Evolutionary conservation across 2,888 invertebrate genomes (phyloP).

Genomic region (Dicyrtomina minuta): DNA sequence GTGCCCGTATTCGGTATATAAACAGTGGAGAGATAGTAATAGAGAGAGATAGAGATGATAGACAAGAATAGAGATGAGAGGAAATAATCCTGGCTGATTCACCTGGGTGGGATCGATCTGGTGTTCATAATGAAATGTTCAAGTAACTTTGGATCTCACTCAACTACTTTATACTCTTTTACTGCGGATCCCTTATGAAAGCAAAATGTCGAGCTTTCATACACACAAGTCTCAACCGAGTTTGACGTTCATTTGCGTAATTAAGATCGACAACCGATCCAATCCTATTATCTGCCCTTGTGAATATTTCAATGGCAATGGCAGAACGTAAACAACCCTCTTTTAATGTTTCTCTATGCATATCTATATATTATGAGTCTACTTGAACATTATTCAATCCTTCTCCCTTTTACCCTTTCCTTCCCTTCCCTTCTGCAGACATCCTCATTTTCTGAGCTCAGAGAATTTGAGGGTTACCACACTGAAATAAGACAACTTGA

Average conservation of each 20-base stretch:
- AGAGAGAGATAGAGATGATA: conserved; percentile 5
- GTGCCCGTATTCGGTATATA: neutral
- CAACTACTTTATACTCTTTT: neutral
- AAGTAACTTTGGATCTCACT: conserved; percentile 19
- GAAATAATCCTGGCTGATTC: conserved; percentile 21
- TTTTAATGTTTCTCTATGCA: conserved; percentile 10
- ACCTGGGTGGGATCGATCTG: conserved; percentile 30
- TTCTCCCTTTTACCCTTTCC: too few relatives aligned
- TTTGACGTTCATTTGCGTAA: conserved; percentile 32
- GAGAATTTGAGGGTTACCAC: too few relatives aligned
- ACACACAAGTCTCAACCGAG: neutral
- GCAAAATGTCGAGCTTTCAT: neutral
- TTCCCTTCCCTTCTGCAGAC: too few relatives aligned
- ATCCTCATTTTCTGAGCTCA: too few relatives aligned
- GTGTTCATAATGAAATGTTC: conserved; percentile 15
- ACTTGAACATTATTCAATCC: too few relatives aligned
- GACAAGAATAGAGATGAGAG: conserved; percentile 4
- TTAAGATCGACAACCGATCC: conserved; percentile 27
- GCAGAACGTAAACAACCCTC: conserved; percentile 24
- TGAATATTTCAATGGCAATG: conserved; percentile 33
- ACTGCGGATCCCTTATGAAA: neutral
- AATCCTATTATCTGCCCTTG: conserved; percentile 23
- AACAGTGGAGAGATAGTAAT: neutral
- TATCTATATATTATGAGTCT: too few relatives aligned
- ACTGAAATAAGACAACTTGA: too few relatives aligned